Evolutionary conservation across 2,888 invertebrate species (phyloP).

Genomic region (Agrotis ipsilon): DNA sequence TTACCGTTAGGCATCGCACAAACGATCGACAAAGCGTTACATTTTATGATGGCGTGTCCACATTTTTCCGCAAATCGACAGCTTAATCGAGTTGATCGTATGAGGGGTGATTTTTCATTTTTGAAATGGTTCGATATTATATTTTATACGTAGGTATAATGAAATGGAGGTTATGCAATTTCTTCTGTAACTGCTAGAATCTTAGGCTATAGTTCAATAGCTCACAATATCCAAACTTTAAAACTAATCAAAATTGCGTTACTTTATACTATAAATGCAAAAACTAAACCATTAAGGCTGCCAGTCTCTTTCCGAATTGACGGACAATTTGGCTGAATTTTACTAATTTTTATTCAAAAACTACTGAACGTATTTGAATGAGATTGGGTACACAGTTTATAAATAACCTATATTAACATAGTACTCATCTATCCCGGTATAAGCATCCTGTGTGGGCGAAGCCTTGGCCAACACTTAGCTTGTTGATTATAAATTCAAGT

Average conservation of each 20-base stretch:
- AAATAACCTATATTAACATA: too few species aligned
- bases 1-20: constrained; percentile 33
- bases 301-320: too few species aligned
- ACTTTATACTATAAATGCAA: too few species aligned
- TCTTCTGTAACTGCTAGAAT: not conserved
- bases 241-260: too few species aligned
- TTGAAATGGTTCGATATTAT: not conserved
- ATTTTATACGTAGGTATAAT: constrained; percentile 13
- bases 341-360: too few species aligned
- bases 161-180: not conserved
- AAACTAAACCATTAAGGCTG: too few species aligned
- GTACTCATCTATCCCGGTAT: too few species aligned
- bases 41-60: constrained; percentile 46
- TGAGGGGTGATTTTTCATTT: constrained; percentile 27
- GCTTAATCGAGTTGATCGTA: constrained; percentile 44
- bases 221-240: not conserved
- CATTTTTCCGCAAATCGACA: constrained; percentile 49
- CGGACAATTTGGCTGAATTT: too few species aligned
- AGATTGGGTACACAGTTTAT: too few species aligned
- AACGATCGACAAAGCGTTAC: constrained; percentile 42
- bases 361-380: too few species aligned
- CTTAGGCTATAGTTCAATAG: not conserved
- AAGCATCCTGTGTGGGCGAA: too few species aligned
- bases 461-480: too few species aligned
- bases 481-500: constrained; percentile 8